Percentiles rank a stretch among this genome's conserved stretches.
phyloP scores from a whole-genome alignment of 2,888 invertebrate species.

The Sminthurinus aureus region DNA sequence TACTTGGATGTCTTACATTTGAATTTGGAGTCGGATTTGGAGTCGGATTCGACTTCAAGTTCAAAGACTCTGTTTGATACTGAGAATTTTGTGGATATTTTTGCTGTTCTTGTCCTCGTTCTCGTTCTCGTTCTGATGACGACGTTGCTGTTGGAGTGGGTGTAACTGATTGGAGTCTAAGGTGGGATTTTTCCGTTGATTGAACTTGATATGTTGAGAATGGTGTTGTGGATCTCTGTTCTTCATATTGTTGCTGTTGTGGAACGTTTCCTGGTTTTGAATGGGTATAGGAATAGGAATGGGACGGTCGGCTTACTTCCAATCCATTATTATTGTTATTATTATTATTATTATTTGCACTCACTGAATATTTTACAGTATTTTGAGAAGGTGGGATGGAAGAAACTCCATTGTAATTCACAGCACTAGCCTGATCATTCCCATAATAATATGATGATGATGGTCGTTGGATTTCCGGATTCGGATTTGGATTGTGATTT shows the following conservation, averaged over 20 bases:
- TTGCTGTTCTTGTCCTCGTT: slow-evolving; percentile 8
- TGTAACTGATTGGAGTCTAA: background rate
- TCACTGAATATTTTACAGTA: background rate
- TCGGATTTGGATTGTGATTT: background rate
- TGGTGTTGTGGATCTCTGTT: background rate
- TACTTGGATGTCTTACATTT: no score
- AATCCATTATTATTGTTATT: no score
- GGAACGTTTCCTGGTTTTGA: background rate
- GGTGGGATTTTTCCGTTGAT: slow-evolving; percentile 1
- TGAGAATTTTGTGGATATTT: slow-evolving; percentile 21
- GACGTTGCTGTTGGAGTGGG: background rate
- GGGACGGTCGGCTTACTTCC: background rate
- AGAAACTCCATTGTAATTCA: background rate
- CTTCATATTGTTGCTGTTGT: background rate
- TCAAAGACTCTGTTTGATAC: background rate
- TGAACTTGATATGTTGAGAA: slow-evolving; percentile 4
- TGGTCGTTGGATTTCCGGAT: background rate
- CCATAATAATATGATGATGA: no score
- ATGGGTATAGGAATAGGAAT: background rate
- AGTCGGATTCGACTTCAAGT: background rate
- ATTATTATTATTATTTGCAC: no score
- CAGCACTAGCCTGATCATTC: background rate
- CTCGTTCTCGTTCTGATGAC: background rate
- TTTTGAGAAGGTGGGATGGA: background rate
- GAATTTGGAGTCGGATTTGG: background rate